Base-by-base conservation (phyloP, 2,888 invertebrate species). In the Drosophila pegasa region DNA sequence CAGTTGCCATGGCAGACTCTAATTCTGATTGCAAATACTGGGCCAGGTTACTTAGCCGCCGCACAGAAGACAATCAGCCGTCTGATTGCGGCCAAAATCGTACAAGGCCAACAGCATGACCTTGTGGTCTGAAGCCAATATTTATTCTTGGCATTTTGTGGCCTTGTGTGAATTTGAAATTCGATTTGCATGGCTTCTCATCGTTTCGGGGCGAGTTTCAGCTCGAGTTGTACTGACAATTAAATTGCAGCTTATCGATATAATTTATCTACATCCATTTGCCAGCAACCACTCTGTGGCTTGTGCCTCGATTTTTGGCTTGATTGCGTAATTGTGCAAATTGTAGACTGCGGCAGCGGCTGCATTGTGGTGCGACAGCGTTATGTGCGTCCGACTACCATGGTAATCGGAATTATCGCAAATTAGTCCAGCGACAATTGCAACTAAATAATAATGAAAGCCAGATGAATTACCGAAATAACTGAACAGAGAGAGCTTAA, bases 331-430 rank as follows among this genome's bases (percentile, higher is more conserved):
- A 69, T 69, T 69, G 60, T 38, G 37, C 25, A 56, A 64, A 64
- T 77, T 48, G 59, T 50, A 47, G 54, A 45, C 33, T 56, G 51
- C 14, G 29, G 58, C 29, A 50, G 74, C 48, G 61, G 58, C 33
- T 69, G 75, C 54, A 75, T 56, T 69, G 50, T 16, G 81, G 81
- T 35, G 14, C 48, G 29, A 57, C 64, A 47, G 33, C n/a, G 50
- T 31, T 58, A 48, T 18, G 45, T 29, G 40, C 18, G 31, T 18
- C 18, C 29, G 12, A 27, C 16, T 45, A 20, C 10, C 16, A 27
- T 27, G 45, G 18, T 0, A 29, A 12, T 45, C 3, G 16, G 10
- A 45, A 45, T 45, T 27, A 27, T 27, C 27, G 6, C 16, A 45
- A 47, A 31, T 29, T 47, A 14, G 10, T 14, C 29, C 47, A 29